Evolutionary conservation across 2,797 vertebrate species (phyloP), one percentile per base, ranked within the genome.

Genomic region (Myotis findleyi): DNA sequence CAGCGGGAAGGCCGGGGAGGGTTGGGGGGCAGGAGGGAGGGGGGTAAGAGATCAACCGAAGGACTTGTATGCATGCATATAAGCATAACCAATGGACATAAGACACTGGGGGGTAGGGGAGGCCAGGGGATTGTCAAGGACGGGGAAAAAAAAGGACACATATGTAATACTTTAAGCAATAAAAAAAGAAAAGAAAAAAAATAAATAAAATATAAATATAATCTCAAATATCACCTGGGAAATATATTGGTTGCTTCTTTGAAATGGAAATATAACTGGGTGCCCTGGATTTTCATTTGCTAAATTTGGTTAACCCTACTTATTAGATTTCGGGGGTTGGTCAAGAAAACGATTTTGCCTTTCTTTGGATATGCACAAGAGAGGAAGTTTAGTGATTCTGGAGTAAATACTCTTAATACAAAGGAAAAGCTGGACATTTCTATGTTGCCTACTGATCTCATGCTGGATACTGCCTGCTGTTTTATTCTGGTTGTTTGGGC

Each of bases 231-330:
- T 82, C 41, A 72, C 30, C 38, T 49, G 62, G 47, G 30, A 81
- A 86, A 77, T 89, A 71, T 23, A 85, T 27, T 27, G 41, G 27
- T 72, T 86, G n/a, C 12, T 87, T 93, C 30, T 84, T 44, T 90
- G 59, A 91, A 91, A 91, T 84, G 79, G 8, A 75, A 80, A 84
- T 79, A 41, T 87, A 88, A 81, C 21, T n/a, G 13, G 13, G 38
- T 92, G 0, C 21, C 17, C 17, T 77, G 5, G 36, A 86, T 91
- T 93, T 86, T 93, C 75, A 57, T 87, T 81, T 93, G 66, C 49
- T 77, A 47, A 89, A 84, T 85, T 55, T 91, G 57, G 71, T 92
- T 92, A 66, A 73, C 3, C 47, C 2, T 81, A 49, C 0, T 86
- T 71, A 71, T 7, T 76, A 71, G n/a, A 66, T 73, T 85, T 88